phyloP scores from a whole-genome alignment of 1,140 invertebrate genomes.

The Scylla paramamosain region DNA sequence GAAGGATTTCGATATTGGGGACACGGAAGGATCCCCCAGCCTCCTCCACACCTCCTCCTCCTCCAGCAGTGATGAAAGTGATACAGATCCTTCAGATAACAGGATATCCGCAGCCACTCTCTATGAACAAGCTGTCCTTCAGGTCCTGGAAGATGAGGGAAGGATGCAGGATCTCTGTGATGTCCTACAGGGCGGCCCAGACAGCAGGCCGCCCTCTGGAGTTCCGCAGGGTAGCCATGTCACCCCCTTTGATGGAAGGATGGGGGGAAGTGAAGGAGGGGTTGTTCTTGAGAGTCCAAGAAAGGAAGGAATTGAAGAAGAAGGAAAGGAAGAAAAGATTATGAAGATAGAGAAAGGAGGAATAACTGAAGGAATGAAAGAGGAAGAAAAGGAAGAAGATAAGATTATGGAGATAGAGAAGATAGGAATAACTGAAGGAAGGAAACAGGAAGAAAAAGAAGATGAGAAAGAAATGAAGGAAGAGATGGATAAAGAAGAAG shows the following conservation, averaged over 20 bases:
- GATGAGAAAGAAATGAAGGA: neutral
- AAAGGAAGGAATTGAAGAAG: no score
- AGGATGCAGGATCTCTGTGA: neutral
- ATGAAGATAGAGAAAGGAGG: no score
- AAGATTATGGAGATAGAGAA: neutral
- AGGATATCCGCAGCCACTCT: slow-evolving; percentile 75
- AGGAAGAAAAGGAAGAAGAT: no score
- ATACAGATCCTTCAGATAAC: slow-evolving; percentile 58
- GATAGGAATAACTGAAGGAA: neutral
- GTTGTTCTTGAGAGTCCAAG: no score
- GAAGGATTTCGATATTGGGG: neutral
- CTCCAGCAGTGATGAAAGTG: slow-evolving; percentile 68
- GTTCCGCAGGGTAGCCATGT: no score
- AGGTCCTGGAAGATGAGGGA: slow-evolving; percentile 41
- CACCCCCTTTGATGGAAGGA: no score
- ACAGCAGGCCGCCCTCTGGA: no score
- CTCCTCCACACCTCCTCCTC: slow-evolving; percentile 57
- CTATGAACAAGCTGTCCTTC: slow-evolving; percentile 76
- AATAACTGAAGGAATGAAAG: no score
- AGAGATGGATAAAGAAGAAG: neutral
- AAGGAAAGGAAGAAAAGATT: no score
- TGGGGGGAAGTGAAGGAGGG: no score
- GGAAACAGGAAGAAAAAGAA: neutral
- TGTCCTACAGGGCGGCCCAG: neutral
- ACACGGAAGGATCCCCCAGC: neutral